Percentiles rank a stretch among this genome's conserved stretches.
phyloP scores from a whole-genome alignment of 2,888 invertebrate species.

The Invenusta paracnida region DNA sequence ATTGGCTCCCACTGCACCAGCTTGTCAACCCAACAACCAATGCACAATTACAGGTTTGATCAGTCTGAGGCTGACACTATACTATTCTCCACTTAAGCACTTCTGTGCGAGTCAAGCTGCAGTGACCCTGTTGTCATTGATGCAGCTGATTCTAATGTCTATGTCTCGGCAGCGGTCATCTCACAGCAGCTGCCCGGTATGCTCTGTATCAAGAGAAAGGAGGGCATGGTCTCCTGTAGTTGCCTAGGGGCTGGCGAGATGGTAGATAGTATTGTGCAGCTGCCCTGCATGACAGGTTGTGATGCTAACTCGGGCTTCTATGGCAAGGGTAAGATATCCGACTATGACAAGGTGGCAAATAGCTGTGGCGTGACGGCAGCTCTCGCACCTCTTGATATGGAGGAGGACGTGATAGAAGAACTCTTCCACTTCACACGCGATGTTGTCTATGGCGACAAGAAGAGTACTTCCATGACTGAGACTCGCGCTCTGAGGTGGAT shows the following conservation, averaged over 20 bases:
- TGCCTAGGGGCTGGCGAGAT: neutral
- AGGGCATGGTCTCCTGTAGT: neutral
- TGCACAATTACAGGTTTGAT: too few relatives aligned
- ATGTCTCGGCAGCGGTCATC: slow-evolving; percentile 9
- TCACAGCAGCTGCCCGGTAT: slow-evolving; percentile 11
- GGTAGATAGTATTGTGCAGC: slow-evolving; percentile 19
- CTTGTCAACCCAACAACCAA: too few relatives aligned
- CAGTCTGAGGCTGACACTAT: neutral
- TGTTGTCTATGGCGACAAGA: slow-evolving; percentile 18
- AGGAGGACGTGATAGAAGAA: neutral
- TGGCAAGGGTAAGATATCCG: slow-evolving; percentile 12
- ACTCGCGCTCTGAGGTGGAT: neutral
- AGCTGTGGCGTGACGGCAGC: neutral
- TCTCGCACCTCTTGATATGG: neutral
- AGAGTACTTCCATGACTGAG: slow-evolving; percentile 17
- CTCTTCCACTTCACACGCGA: neutral
- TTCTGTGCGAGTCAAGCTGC: neutral
- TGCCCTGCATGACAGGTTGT: slow-evolving; percentile 22
- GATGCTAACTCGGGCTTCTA: slow-evolving; percentile 23
- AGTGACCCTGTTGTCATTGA: slow-evolving; percentile 29
- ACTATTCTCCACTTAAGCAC: neutral
- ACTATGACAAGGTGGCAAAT: slow-evolving; percentile 8
- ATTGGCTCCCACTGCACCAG: too few relatives aligned
- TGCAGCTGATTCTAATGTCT: neutral
- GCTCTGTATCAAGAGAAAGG: slow-evolving; percentile 16